A percentile compares a stretch with the other conserved stretches of the same genome.
Conservation (phyloP, 2,797 vertebrate genomes). For the Melanotaenia trifasciata region DNA sequence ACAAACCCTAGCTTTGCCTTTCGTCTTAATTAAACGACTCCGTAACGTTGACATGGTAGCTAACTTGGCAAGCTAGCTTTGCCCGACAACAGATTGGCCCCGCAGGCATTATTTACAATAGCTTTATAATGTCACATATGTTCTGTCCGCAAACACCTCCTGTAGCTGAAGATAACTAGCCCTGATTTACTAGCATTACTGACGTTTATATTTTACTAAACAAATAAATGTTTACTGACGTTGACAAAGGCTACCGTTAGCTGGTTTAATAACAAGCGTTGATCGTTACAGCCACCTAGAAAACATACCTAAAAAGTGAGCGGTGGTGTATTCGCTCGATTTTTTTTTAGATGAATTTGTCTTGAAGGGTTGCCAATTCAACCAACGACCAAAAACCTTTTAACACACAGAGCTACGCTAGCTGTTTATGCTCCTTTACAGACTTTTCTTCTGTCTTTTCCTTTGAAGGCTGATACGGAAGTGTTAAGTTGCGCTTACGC, state of each 20-base stretch:
- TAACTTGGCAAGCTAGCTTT: conserved; percentile 17
- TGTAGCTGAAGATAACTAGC: conserved; percentile 7
- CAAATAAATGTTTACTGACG: conserved; percentile 18
- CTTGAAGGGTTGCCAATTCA: conserved; percentile 15
- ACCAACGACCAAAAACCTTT: conserved; percentile 16
- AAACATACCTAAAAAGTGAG: conserved; percentile 54
- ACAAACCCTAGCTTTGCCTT: not conserved
- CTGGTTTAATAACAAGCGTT: not conserved
- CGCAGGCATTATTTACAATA: not conserved
- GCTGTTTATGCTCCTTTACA: conserved; percentile 46
- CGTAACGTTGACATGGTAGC: conserved; percentile 3
- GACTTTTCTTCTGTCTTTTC: conserved; percentile 19
- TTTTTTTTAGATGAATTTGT: conserved; percentile 10
- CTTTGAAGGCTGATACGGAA: fast-evolving
- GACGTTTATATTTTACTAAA: conserved; percentile 41
- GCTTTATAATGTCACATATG: conserved; percentile 1
- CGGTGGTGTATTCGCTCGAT: not conserved
- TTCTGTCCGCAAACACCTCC: not conserved
- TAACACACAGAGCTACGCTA: conserved; percentile 29
- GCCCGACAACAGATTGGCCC: not conserved
- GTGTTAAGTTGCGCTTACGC: not conserved
- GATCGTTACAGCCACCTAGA: not conserved
- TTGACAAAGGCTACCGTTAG: conserved; percentile 18
- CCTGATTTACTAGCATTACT: conserved; percentile 29
- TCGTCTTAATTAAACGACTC: not conserved